Conservation (phyloP, 1,140 invertebrate species). For the Eupeodes corollae region DNA sequence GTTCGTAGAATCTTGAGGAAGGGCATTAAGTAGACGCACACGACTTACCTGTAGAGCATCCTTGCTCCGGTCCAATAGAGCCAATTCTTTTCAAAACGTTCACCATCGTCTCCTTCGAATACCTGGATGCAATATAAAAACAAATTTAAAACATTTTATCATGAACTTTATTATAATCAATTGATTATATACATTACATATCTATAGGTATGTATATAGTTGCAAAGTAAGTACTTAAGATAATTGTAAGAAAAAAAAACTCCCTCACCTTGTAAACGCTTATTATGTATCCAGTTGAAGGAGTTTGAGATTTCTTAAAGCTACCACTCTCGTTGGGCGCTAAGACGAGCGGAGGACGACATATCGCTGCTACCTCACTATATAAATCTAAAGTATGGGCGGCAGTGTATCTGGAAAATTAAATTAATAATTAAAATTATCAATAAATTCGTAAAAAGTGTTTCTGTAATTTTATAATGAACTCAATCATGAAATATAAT, state of each 20-base stretch:
- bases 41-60: constrained; percentile 50
- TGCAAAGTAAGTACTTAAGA: neutral
- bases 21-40: neutral
- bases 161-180: too few relatives aligned
- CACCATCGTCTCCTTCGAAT: constrained; percentile 83
- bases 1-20: too few relatives aligned
- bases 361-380: constrained; percentile 81
- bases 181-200: too few relatives aligned
- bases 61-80: constrained; percentile 83
- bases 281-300: constrained; percentile 78
- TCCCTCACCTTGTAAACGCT: constrained; percentile 70
- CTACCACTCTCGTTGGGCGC: constrained; percentile 59
- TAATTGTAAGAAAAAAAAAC: neutral
- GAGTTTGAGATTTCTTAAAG: constrained; percentile 59
- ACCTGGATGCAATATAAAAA: constrained; percentile 38
- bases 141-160: constrained; percentile 24
- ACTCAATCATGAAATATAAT: neutral
- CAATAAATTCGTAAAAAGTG: neutral
- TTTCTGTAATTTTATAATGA: neutral
- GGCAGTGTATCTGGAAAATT: constrained; percentile 53
- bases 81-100: constrained; percentile 86
- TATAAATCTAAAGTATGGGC: constrained; percentile 77
- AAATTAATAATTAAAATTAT: neutral
- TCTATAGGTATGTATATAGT: neutral
- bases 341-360: constrained; percentile 54